Conservation (phyloP, 2,797 vertebrate species). For the Smutsia temminckii region DNA sequence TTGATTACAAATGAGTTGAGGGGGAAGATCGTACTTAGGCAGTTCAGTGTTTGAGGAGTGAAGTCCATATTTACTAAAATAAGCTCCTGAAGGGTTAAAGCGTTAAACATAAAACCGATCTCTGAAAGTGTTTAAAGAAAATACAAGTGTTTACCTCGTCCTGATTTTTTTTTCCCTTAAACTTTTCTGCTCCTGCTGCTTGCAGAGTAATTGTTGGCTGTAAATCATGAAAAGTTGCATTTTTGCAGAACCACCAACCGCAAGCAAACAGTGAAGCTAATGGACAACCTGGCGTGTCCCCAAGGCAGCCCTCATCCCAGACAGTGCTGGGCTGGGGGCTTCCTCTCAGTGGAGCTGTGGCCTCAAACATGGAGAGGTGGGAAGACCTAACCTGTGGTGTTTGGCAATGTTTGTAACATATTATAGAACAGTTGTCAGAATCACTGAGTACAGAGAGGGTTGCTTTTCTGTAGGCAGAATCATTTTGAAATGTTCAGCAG, state of each 20-base stretch:
- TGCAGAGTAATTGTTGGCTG: not conserved
- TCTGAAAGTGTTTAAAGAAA: not conserved
- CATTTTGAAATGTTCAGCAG: not conserved
- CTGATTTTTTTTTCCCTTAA: not conserved
- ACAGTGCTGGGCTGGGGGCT: not conserved
- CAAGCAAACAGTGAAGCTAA: constrained; percentile 28
- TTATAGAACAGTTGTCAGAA: not conserved
- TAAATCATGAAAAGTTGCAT: constrained; percentile 38
- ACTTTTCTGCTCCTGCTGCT: not conserved
- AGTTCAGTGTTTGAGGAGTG: not conserved
- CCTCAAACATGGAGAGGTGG: not conserved
- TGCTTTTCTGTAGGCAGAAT: not conserved
- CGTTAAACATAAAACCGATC: not conserved
- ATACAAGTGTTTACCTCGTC: not conserved
- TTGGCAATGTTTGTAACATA: not conserved
- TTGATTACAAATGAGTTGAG: not conserved
- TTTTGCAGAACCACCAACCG: constrained; percentile 5
- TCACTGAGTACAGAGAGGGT: not conserved
- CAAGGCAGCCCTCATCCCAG: not conserved
- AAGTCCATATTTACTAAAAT: not conserved
- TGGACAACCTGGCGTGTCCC: not conserved
- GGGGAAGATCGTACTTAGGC: not conserved
- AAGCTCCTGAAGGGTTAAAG: not conserved
- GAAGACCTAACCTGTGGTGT: not conserved
- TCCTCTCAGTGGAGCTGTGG: not conserved